Base-by-base conservation (phyloP, 2,113 vertebrate species). In the Mesoclemmys tuberculata region DNA sequence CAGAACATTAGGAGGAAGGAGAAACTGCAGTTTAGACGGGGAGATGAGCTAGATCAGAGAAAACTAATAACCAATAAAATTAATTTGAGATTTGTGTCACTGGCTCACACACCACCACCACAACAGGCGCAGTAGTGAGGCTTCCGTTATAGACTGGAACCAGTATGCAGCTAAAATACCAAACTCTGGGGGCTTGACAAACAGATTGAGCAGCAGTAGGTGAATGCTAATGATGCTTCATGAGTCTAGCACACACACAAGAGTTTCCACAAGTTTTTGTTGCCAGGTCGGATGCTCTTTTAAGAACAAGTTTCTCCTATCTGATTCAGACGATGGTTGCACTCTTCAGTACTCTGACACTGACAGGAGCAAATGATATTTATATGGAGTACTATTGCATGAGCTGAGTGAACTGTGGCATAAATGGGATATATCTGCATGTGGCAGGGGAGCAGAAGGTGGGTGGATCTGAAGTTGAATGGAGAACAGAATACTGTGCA, bases 81-180 rank as follows among this genome's bases (percentile, higher is more conserved):
- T 56, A 61, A 46, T 46, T 46, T 8, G 24, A 92, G 9, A 8
- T 6, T 84, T 61, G 78, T 82, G 52, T 83, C 79, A 24, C 64
- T n/a, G 52, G 9, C 61, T 77, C 11, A 19, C 54, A 55, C 52
- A 71, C 48, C 58, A 26, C 18, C 52, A 22, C 21, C 19, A 6
- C 16, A 12, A 71, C 8, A 4, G 10, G 31, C 6, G 3, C 35
- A 71, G 74, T n/a, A 75, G 4, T 8, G 54, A 80, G 75, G 35
- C n/a, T 9, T 90, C 35, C 51, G 0, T 0, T 46, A 8, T 0
- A 0, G 41, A 11, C 56, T 85, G 68, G 75, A 84, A 29, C 38
- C 0, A 2, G 54, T n/a, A 54, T 81, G 44, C 8, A 0, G 2
- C 2, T 6, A 3, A 7, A 18, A 31, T 0, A 0, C 38, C 35